Conservation (phyloP, 1,140 invertebrate genomes). For the Anastrepha obliqua region DNA sequence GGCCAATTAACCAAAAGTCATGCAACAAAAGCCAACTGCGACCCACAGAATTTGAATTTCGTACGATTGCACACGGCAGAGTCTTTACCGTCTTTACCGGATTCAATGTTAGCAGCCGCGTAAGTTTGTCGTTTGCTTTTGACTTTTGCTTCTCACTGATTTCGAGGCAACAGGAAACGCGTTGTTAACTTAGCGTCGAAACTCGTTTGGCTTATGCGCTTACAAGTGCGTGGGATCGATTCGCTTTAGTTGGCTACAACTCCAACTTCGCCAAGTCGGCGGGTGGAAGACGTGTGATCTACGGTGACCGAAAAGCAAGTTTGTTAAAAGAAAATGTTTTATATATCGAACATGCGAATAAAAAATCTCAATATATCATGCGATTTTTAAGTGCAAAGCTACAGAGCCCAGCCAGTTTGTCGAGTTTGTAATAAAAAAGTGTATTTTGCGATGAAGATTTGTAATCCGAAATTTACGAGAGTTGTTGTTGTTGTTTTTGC, state of each 20-base stretch:
- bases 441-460: no score
- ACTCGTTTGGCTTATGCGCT: conserved; percentile 28
- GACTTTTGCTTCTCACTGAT: neutral
- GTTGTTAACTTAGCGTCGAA: conserved; percentile 35
- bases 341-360: neutral
- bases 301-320: neutral
- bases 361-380: no score
- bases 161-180: conserved; percentile 50
- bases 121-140: neutral
- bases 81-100: no score
- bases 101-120: neutral
- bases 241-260: neutral
- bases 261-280: conserved; percentile 5
- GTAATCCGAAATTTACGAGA: no score
- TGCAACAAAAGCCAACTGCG: conserved; percentile 41
- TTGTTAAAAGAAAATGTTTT: neutral
- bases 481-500: no score
- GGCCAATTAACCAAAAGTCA: conserved; percentile 49
- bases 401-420: no score
- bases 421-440: no score
- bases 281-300: neutral
- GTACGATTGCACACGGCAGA: neutral
- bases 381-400: no score
- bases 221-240: conserved; percentile 47
- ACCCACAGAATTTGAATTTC: conserved; percentile 5